Base-by-base conservation (phyloP, 2,797 vertebrate species). In the Schizopygopsis malacanthus region DNA sequence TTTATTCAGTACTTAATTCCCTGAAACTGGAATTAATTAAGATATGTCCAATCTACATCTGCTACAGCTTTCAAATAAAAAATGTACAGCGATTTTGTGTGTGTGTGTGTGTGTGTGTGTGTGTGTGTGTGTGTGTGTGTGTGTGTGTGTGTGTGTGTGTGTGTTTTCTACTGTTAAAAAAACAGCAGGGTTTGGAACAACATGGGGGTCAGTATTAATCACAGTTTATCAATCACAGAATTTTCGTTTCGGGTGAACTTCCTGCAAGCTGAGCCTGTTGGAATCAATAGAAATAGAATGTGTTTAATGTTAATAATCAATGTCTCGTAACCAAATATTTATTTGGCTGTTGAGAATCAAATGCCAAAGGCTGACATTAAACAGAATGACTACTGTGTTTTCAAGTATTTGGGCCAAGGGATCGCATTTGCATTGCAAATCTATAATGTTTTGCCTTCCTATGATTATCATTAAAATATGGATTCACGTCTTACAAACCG, bases 351-450 rank as follows among this genome's bases (percentile, higher is more conserved):
- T 43, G 41, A 63, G 22, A 72, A 63, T 80, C 20, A 81, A 67
- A 56, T 79, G 47, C 41, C 69, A 87, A 69, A 87, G 43, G 8
- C 13, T 63, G 71, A 43, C 56, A 75, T 69, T 63, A 79, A 78
- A 73, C 28, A 56, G 33, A 18, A 71, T n/a, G 6, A 71, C 12
- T 37, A 25, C 12, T 52, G 67, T 33, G 85, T 71, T 73, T 75
- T 65, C n/a, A 69, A 37, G 37, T 22, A 41, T 41, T 28, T 70
- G 22, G n/a, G 54, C 22, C 37, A 61, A 52, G 0, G 37, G 41
- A 71, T 11, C 37, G 16, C 45, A 12, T 45, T 54, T 45, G 22
- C 25, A 43, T 65, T 79, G 65, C 65, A 61, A 52, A 79, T 67
- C 37, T 43, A 50, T 5, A n/a, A 28, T 47, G 13, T 72, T 81